These are phyloP conservation scores for Delphinus delphis DNA, from an alignment of 2,113 vertebrate species.

Conservation along the genomic window DNA sequence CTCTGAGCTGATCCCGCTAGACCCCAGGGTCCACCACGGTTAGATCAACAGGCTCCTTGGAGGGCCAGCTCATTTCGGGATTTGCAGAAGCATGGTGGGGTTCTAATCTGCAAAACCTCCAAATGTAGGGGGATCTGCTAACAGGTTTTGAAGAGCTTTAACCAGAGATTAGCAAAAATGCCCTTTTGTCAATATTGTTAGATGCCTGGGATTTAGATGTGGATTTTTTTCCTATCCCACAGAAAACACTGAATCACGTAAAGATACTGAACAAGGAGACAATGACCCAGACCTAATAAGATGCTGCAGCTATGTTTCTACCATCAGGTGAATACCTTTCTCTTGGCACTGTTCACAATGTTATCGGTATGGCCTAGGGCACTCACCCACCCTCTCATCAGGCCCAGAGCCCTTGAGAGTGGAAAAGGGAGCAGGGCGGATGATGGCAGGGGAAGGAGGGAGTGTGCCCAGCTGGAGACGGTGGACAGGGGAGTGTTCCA, in stretches of 20 bases:
- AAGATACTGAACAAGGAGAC: background rate
- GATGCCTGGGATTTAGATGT: background rate
- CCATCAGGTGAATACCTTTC: background rate
- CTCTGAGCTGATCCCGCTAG: background rate
- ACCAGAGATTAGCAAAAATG: background rate
- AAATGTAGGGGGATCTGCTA: background rate
- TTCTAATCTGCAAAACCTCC: background rate
- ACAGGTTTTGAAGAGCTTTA: background rate
- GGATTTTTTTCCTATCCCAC: background rate
- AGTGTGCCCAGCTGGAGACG: background rate
- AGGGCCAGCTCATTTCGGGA: background rate
- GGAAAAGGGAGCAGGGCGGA: too few relatives aligned
- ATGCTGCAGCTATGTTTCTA: background rate
- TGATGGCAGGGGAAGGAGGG: background rate
- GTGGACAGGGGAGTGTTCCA: fast-evolving
- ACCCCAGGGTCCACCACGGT: background rate
- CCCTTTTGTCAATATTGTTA: background rate
- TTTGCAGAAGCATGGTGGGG: background rate
- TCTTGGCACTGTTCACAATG: fast-evolving
- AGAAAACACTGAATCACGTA: background rate
- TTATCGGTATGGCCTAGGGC: fast-evolving
- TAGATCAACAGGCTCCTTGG: background rate
- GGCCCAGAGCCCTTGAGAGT: background rate
- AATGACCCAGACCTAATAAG: background rate
- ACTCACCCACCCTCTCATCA: background rate